These are phyloP conservation scores for Callosobruchus maculatus DNA, from an alignment of 2,888 invertebrate genomes.

Conservation along the genomic window DNA sequence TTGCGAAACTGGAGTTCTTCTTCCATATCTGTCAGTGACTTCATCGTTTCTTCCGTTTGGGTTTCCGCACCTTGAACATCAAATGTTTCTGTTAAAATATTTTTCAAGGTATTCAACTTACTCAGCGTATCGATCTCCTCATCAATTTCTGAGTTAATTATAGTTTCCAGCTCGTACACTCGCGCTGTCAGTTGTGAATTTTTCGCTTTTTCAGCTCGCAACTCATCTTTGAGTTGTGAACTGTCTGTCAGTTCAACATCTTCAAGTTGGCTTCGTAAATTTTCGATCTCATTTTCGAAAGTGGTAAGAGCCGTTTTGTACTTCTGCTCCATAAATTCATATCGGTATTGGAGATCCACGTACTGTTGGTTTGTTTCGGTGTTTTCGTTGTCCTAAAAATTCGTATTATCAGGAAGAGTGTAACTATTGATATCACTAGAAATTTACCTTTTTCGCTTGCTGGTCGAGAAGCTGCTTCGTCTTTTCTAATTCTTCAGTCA, in stretches of 20 bases:
- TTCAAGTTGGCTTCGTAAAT: neutral
- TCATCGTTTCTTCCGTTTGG: neutral
- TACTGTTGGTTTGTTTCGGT: neutral
- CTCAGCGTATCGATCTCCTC: neutral
- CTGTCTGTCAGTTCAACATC: neutral
- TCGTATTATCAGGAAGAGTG: neutral
- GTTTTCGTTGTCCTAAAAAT: neutral
- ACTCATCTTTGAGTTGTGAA: neutral
- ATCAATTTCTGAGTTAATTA: neutral
- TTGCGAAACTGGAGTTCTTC: neutral
- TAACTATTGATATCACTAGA: neutral
- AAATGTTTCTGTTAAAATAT: slow-evolving; percentile 10
- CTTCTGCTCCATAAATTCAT: neutral
- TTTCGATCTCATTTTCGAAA: neutral
- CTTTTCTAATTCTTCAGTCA: too few species aligned
- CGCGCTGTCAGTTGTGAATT: neutral
- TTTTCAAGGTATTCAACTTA: slow-evolving; percentile 11
- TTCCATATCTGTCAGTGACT: neutral
- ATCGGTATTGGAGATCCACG: neutral
- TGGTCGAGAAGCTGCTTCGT: neutral
- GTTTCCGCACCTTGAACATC: slow-evolving; percentile 5
- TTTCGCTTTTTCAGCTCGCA: neutral
- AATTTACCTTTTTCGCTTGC: neutral
- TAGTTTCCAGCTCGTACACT: neutral
- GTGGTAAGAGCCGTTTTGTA: neutral